phyloP scores from a whole-genome alignment of 1,140 invertebrate genomes.

The Melitaea cinxia region DNA sequence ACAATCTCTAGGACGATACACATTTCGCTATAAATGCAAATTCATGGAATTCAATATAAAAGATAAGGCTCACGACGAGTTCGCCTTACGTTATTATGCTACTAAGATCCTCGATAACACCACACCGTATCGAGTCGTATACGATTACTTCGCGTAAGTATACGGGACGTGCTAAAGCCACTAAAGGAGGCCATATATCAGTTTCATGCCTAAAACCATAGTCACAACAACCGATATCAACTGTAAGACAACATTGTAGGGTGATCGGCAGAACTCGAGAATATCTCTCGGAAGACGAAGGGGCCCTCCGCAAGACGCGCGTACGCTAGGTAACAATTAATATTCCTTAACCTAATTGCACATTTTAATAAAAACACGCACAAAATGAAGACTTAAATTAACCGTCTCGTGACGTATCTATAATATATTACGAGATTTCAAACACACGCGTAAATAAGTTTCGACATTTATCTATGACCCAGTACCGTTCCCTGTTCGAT shows the following conservation, averaged over 20 bases:
- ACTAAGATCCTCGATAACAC: slow-evolving; percentile 40
- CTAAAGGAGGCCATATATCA: slow-evolving; percentile 1
- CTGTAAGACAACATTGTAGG: slow-evolving; percentile 38
- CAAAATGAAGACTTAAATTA: slow-evolving; percentile 69
- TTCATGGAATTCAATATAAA: slow-evolving; percentile 81
- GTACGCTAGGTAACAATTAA: slow-evolving; percentile 73
- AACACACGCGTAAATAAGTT: slow-evolving; percentile 69
- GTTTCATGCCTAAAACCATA: slow-evolving; percentile 22
- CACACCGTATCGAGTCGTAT: slow-evolving; percentile 20
- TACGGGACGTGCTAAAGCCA: not conserved
- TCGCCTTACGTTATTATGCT: slow-evolving; percentile 75
- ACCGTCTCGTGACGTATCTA: slow-evolving; percentile 56
- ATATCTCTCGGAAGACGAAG: slow-evolving; percentile 48
- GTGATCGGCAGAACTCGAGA: slow-evolving; percentile 41
- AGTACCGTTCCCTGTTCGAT: slow-evolving; percentile 58
- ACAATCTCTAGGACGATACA: slow-evolving; percentile 79
- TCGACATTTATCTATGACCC: slow-evolving; percentile 64
- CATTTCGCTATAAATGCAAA: slow-evolving; percentile 81
- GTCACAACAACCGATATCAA: slow-evolving; percentile 42
- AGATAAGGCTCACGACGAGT: slow-evolving; percentile 52
- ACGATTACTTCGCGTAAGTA: not conserved
- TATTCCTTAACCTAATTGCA: slow-evolving; percentile 73
- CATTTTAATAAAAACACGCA: slow-evolving; percentile 76
- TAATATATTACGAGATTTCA: slow-evolving; percentile 80
- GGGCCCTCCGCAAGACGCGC: slow-evolving; percentile 34